A percentile compares a stretch with the other conserved stretches of the same genome.
phyloP scores from a whole-genome alignment of 2,113 vertebrate genomes.

The Callopanchax toddi region DNA sequence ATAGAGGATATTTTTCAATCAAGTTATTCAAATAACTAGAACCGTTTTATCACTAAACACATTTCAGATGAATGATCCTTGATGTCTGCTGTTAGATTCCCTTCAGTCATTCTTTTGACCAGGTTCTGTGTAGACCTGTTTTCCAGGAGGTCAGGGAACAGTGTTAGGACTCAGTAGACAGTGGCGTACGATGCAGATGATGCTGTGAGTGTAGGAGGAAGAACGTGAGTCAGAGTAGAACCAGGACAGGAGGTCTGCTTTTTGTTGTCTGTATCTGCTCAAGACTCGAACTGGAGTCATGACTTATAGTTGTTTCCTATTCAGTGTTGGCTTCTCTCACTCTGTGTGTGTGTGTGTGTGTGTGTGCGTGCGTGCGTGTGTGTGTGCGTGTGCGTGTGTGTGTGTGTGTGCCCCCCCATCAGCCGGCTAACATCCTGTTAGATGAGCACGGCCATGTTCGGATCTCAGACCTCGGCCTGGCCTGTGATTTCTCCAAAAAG shows the following conservation, averaged over 20 bases:
- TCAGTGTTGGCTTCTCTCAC: neutral
- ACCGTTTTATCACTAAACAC: no score
- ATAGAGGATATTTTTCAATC: no score
- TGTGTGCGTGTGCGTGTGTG: slow-evolving; percentile 4
- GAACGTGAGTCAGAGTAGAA: slow-evolving; percentile 25
- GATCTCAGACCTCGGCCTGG: slow-evolving; percentile 96
- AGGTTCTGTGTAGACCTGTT: slow-evolving; percentile 38
- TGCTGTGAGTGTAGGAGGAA: slow-evolving; percentile 3
- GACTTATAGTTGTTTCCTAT: neutral
- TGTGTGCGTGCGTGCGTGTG: slow-evolving; percentile 8
- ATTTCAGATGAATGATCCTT: no score
- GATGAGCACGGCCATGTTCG: slow-evolving; percentile 95
- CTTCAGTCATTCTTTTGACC: slow-evolving; percentile 26
- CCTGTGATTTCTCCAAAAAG: slow-evolving; percentile 98
- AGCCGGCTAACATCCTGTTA: slow-evolving; percentile 97
- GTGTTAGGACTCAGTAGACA: slow-evolving; percentile 56
- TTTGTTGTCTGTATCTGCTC: slow-evolving; percentile 5
- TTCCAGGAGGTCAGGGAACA: slow-evolving; percentile 44
- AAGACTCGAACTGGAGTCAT: neutral
- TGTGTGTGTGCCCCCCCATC: slow-evolving; percentile 24
- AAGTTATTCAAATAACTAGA: no score
- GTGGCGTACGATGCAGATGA: slow-evolving; percentile 38
- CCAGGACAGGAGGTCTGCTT: slow-evolving; percentile 47
- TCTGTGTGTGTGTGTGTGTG: slow-evolving; percentile 1
- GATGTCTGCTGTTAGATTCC: no score